phyloP scores from a whole-genome alignment of 92 coral and sea anemone genomes.

The Parazoanthus atlanticus region DNA sequence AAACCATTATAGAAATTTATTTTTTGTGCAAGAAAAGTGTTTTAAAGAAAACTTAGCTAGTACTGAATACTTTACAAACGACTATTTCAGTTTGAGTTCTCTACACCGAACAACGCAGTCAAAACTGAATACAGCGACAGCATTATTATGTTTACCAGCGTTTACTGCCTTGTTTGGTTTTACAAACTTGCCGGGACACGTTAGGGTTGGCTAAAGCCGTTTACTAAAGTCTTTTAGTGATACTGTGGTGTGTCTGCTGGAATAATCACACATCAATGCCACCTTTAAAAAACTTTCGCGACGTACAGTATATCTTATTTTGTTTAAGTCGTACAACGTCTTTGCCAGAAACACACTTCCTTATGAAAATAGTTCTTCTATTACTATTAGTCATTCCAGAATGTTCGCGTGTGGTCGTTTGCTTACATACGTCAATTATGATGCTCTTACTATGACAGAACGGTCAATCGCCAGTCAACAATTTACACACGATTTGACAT shows the following conservation, averaged over 20 bases:
- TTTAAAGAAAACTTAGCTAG: neutral
- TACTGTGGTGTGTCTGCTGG: neutral
- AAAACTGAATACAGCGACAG: neutral
- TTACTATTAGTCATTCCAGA: neutral
- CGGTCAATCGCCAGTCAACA: neutral
- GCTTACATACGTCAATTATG: neutral
- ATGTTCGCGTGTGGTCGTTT: slow-evolving; percentile 34
- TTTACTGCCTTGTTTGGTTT: neutral
- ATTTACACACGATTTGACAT: neutral
- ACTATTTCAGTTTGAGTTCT: too few species aligned
- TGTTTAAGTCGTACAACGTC: neutral
- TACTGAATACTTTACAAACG: neutral
- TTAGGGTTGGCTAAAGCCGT: neutral
- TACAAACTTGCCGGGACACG: neutral
- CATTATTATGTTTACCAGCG: neutral
- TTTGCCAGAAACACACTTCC: neutral
- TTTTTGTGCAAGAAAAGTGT: neutral
- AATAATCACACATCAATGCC: neutral
- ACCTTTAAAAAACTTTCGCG: neutral
- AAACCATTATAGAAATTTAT: too few species aligned
- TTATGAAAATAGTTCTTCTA: neutral
- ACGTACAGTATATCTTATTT: neutral
- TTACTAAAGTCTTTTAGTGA: neutral
- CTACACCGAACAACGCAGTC: neutral
- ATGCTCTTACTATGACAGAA: slow-evolving; percentile 9